Conservation (phyloP, 2,888 invertebrate genomes). For the Caenorhabditis wallacei region DNA sequence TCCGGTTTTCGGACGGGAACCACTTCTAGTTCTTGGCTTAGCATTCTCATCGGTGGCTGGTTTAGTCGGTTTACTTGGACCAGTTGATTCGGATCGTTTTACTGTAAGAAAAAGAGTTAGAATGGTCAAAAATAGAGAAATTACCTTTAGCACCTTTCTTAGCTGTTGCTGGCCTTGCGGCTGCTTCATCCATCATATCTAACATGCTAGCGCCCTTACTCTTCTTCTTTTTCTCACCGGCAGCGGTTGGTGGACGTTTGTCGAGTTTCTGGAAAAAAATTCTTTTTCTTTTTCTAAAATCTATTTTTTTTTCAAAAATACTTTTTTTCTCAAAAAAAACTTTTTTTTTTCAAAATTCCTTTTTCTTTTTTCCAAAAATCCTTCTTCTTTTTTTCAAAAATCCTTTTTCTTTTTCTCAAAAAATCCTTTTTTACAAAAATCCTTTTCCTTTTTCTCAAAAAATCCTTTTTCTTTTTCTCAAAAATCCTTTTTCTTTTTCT, state of each 20-base stretch:
- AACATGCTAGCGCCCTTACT: conserved; percentile 79
- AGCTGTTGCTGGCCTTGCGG: conserved; percentile 67
- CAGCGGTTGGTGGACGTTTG: conserved; percentile 45
- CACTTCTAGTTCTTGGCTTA: conserved; percentile 45
- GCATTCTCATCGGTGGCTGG: conserved; percentile 31
- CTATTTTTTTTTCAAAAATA: no score
- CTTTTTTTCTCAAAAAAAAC: no score
- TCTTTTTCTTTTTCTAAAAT: no score
- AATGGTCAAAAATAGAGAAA: neutral
- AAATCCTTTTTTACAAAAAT: neutral
- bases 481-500: no score
- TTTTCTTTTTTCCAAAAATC: neutral
- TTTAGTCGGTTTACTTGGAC: neutral
- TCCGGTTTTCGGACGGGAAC: conserved; percentile 18
- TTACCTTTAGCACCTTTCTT: conserved; percentile 44
- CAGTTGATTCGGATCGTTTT: conserved; percentile 46
- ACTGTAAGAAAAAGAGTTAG: conserved; percentile 25
- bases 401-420: neutral
- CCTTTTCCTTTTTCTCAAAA: no score
- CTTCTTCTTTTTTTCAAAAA: neutral
- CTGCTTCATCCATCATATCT: conserved; percentile 82
- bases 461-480: no score
- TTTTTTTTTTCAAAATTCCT: no score
- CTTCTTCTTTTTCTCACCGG: conserved; percentile 61
- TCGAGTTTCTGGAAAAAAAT: conserved; percentile 13